phyloP scores from a whole-genome alignment of 2,797 vertebrate species.

The Saguinus oedipus region DNA sequence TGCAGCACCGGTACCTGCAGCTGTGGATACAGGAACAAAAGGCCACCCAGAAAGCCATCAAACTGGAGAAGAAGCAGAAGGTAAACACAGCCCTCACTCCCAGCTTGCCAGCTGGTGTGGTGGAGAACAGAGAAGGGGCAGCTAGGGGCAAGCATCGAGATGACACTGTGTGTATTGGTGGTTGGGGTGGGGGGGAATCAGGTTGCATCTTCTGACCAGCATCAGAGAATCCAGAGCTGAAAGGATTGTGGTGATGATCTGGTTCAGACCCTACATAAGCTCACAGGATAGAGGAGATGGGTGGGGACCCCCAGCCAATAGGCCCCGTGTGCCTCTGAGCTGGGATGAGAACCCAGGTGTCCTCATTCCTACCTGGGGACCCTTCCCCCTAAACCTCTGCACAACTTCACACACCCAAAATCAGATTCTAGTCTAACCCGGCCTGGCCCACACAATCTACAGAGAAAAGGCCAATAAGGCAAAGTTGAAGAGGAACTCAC shows the following conservation, averaged over 20 bases:
- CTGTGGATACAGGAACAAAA: conserved; percentile 88
- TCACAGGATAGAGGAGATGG: no score
- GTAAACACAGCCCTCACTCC: conserved; percentile 54
- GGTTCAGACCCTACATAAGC: not conserved
- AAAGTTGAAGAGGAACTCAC: not conserved
- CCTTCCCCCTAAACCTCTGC: not conserved
- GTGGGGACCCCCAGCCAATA: accelerated
- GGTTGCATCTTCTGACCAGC: not conserved
- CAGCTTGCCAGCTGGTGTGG: accelerated
- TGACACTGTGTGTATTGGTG: not conserved
- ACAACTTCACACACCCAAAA: not conserved
- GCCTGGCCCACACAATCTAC: not conserved
- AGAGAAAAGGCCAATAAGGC: not conserved
- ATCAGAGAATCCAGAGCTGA: not conserved
- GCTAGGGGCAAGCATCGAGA: accelerated
- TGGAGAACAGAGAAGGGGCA: accelerated
- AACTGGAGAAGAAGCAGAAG: conserved; percentile 79
- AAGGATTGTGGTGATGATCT: not conserved
- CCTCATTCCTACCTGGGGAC: accelerated
- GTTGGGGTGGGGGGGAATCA: not conserved
- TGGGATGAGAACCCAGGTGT: not conserved
- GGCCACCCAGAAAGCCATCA: conserved; percentile 76
- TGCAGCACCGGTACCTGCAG: conserved; percentile 88
- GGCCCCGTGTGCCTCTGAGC: not conserved
- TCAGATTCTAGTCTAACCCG: not conserved